Conservation (phyloP, 2,797 vertebrate species). For the Clamator glandarius region DNA sequence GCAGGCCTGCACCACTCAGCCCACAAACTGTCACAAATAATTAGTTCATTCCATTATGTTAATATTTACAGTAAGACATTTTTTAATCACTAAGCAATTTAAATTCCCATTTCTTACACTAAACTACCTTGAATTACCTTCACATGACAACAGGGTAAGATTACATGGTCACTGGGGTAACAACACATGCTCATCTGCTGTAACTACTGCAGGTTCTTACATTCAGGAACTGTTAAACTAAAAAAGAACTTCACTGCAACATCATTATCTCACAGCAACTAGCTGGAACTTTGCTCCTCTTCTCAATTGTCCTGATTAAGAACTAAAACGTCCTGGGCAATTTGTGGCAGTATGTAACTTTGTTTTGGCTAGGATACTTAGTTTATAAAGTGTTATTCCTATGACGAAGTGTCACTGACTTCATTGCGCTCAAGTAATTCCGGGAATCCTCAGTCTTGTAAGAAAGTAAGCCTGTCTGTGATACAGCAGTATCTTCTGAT, state of each 20-base stretch:
- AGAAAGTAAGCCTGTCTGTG: neutral
- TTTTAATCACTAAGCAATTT: neutral
- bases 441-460: neutral
- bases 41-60: neutral
- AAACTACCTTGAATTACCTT: neutral
- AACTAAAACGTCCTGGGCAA: neutral
- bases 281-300: neutral
- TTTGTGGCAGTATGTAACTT: neutral
- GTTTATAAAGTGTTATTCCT: neutral
- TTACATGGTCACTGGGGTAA: neutral
- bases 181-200: accelerated
- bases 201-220: neutral
- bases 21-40: neutral
- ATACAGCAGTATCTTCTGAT: neutral
- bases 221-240: neutral
- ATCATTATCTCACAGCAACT: neutral
- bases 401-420: neutral
- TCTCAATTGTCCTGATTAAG: neutral
- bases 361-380: neutral
- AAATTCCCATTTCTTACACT: neutral
- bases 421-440: neutral
- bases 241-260: neutral
- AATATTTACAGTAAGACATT: neutral
- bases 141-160: neutral
- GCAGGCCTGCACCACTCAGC: neutral